Evolutionary conservation across 1,140 invertebrate species (phyloP).

Genomic region (Macrosteles quadrilineatus): DNA sequence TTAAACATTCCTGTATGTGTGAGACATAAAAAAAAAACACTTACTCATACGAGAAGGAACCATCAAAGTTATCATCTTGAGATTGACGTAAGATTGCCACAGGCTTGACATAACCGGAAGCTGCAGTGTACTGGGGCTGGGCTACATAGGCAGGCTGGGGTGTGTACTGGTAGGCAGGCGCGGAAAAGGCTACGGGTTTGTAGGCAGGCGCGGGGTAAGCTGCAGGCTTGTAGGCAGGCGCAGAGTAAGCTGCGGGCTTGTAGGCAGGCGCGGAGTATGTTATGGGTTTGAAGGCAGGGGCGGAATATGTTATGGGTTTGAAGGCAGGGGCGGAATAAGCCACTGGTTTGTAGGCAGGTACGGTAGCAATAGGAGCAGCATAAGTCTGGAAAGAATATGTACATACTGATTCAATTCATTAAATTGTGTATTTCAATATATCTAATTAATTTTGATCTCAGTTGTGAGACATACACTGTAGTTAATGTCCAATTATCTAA

Average conservation of each 20-base stretch:
- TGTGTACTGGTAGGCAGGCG: background rate
- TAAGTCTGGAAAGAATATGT: background rate
- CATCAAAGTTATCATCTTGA: constrained; percentile 46
- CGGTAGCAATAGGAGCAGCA: background rate
- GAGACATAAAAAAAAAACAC: too few relatives aligned
- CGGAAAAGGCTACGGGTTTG: too few relatives aligned
- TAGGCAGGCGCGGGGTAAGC: too few relatives aligned
- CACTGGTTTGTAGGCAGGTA: constrained; percentile 45
- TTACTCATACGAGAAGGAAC: constrained; percentile 53
- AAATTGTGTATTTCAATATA: too few relatives aligned
- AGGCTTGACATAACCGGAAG: constrained; percentile 38
- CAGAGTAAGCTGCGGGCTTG: background rate
- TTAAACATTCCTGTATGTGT: too few relatives aligned
- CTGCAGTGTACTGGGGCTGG: background rate
- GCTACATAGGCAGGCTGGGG: too few relatives aligned
- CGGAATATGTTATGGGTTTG: too few relatives aligned
- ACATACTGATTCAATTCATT: too few relatives aligned
- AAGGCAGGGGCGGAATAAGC: background rate
- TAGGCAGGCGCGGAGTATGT: background rate
- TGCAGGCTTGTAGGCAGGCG: background rate
- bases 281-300: too few relatives aligned
- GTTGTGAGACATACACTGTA: too few relatives aligned
- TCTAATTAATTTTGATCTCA: too few relatives aligned
- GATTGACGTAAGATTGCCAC: constrained; percentile 53
- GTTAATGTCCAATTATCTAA: too few relatives aligned